These are phyloP conservation scores for Ammospiza maritima DNA, from an alignment of 2,797 vertebrate species.

Conservation along the genomic window DNA sequence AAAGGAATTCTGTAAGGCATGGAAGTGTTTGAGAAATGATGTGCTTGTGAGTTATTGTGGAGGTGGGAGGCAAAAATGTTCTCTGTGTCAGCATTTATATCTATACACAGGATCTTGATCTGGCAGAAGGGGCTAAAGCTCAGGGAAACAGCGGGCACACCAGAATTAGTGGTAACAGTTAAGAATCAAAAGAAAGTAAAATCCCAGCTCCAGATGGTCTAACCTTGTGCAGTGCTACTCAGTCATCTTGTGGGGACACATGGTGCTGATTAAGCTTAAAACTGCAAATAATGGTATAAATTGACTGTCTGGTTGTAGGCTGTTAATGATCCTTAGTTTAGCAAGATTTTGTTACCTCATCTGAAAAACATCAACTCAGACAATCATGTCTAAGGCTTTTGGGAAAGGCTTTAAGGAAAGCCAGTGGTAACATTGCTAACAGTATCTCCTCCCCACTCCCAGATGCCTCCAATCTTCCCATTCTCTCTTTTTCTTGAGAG, in stretches of 20 bases:
- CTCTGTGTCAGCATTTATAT: background rate
- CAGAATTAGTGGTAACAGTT: slow-evolving; percentile 19
- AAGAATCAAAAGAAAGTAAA: slow-evolving; percentile 30
- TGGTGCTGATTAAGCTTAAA: slow-evolving; percentile 54
- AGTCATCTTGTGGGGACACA: slow-evolving; percentile 43
- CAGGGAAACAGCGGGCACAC: background rate
- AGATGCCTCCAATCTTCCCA: background rate
- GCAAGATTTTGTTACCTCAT: slow-evolving; percentile 46
- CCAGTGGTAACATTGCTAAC: background rate
- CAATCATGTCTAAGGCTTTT: background rate
- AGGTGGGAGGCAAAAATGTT: background rate
- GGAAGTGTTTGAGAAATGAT: background rate
- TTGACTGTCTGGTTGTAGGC: slow-evolving; percentile 42
- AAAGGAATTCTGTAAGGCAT: background rate
- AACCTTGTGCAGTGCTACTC: slow-evolving; percentile 15
- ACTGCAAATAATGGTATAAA: slow-evolving; percentile 43
- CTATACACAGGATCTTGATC: background rate
- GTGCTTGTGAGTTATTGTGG: background rate
- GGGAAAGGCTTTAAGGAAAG: background rate
- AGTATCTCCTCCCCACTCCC: background rate
- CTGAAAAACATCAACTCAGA: slow-evolving; percentile 11
- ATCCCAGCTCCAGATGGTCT: slow-evolving; percentile 40
- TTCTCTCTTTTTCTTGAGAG: background rate
- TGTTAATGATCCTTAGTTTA: slow-evolving; percentile 53
- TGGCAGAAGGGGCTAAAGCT: background rate